A percentile compares a stretch with the other conserved stretches of the same genome.
These are phyloP conservation scores for Aporrectodea caliginosa DNA, from an alignment of 1,140 invertebrate species.

Conservation along the genomic window DNA sequence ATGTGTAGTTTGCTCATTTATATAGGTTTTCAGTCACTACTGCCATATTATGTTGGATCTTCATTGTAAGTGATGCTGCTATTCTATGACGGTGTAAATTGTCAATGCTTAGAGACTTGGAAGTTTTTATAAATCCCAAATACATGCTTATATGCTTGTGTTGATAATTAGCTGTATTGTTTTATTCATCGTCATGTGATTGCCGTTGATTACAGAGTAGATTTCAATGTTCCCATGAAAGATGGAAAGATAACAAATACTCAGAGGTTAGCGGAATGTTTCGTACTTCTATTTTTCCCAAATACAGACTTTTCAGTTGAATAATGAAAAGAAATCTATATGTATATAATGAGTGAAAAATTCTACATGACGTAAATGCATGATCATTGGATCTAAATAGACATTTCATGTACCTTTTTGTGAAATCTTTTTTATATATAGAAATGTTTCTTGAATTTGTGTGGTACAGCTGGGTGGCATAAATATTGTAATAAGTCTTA, in stretches of 20 bases:
- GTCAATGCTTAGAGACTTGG: too few relatives aligned
- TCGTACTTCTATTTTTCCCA: not conserved
- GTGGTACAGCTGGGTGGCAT: too few relatives aligned
- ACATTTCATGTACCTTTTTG: not conserved
- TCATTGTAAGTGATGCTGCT: not conserved
- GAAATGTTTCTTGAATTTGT: too few relatives aligned
- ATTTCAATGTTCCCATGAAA: constrained; percentile 99
- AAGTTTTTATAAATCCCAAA: too few relatives aligned
- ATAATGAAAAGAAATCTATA: not conserved
- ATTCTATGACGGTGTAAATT: constrained; percentile 1
- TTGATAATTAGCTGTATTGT: not conserved
- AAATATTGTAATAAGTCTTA: too few relatives aligned
- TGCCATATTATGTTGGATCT: not conserved
- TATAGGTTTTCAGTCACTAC: not conserved
- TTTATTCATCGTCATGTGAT: constrained; percentile 24
- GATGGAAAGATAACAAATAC: constrained; percentile 96
- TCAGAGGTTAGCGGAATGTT: constrained; percentile 59
- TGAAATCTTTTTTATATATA: not conserved
- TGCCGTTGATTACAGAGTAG: constrained; percentile 67
- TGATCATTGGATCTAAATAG: not conserved
- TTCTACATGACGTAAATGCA: not conserved
- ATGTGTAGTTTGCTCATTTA: not conserved
- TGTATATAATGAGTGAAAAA: not conserved
- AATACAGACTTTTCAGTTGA: not conserved
- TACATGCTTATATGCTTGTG: not conserved